phyloP scores from a whole-genome alignment of 2,888 invertebrate genomes.

The Linnaemya vulpina region DNA sequence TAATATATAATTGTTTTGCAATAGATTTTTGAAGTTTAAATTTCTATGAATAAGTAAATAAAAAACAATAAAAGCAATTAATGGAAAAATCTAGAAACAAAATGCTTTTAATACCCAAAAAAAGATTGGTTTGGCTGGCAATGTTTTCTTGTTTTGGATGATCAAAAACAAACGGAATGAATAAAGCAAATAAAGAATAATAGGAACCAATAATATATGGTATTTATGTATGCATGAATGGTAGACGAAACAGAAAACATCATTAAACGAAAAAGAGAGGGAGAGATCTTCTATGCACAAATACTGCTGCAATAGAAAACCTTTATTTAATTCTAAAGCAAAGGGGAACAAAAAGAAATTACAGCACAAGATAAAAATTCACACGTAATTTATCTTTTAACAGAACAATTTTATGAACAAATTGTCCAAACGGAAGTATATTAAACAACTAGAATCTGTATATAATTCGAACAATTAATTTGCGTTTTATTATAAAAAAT shows the following conservation, averaged over 20 bases:
- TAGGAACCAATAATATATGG: slow-evolving; percentile 39
- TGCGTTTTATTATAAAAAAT: slow-evolving; percentile 52
- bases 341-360: slow-evolving; percentile 57
- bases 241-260: slow-evolving; percentile 6
- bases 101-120: slow-evolving; percentile 14
- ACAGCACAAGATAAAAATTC: slow-evolving; percentile 68
- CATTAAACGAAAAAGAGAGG: not conserved
- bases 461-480: slow-evolving; percentile 13
- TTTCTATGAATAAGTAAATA: not conserved
- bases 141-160: not conserved
- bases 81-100: slow-evolving; percentile 61
- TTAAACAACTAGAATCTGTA: slow-evolving; percentile 4
- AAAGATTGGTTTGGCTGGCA: not conserved
- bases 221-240: not conserved
- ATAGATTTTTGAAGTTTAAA: slow-evolving; percentile 10
- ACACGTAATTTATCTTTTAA: slow-evolving; percentile 76
- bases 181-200: slow-evolving; percentile 14
- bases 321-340: not conserved
- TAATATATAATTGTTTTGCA: slow-evolving; percentile 22
- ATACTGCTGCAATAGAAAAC: slow-evolving; percentile 17
- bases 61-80: slow-evolving; percentile 28
- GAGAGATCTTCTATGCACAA: slow-evolving; percentile 29
- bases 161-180: slow-evolving; percentile 32
- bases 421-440: slow-evolving; percentile 14
- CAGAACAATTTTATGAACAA: slow-evolving; percentile 73